A percentile compares a stretch with the other conserved stretches of the same genome.
These are phyloP conservation scores for Xestia xanthographa DNA, from an alignment of 2,888 invertebrate species.

Conservation along the genomic window DNA sequence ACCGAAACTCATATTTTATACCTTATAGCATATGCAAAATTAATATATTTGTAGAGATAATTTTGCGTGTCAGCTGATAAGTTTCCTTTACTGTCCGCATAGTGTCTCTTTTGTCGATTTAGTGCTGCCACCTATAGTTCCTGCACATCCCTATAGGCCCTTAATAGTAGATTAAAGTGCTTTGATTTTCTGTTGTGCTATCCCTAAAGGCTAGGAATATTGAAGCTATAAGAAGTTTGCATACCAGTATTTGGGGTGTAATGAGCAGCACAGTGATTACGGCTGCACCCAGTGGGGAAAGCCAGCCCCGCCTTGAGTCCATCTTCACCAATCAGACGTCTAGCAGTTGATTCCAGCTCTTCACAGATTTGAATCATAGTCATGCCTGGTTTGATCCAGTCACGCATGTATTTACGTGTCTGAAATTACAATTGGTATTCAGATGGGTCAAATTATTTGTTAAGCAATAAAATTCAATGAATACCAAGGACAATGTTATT, in stretches of 20 bases:
- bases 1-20: too few species aligned
- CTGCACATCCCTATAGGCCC: too few species aligned
- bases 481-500: constrained; percentile 26
- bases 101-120: too few species aligned
- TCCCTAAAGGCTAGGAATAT: background rate
- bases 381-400: constrained; percentile 99
- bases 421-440: constrained; percentile 76
- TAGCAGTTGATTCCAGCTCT: constrained; percentile 97
- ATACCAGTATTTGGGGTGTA: constrained; percentile 99
- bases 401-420: constrained; percentile 97
- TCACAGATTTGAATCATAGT: constrained; percentile 99
- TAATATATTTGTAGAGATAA: too few species aligned
- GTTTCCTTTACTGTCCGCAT: too few species aligned
- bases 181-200: background rate
- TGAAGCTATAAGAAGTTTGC: background rate
- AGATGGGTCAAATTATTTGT: constrained; percentile 20
- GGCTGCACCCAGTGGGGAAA: constrained; percentile 99
- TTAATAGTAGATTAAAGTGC: background rate
- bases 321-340: constrained; percentile 98
- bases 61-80: too few species aligned
- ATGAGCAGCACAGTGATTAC: constrained; percentile 99
- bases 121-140: too few species aligned
- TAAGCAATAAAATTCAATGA: constrained; percentile 32
- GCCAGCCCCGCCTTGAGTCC: constrained; percentile 98
- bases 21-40: too few species aligned